Evolutionary conservation across 2,888 invertebrate species (phyloP).

Genomic region (Sussaba pulchella): DNA sequence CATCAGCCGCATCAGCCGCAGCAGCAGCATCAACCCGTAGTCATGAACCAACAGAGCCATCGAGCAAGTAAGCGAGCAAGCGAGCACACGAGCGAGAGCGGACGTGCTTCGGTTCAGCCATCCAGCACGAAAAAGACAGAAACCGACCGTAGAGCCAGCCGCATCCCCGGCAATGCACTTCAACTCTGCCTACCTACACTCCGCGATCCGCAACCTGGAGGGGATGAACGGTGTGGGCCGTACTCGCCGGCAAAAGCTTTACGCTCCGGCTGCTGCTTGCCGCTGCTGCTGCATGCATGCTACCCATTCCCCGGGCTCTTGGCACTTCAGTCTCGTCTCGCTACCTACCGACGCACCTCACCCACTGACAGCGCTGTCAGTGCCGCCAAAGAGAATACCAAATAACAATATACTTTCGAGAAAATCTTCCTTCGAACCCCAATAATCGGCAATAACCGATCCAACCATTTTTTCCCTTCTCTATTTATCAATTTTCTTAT

Average conservation of each 20-base stretch:
- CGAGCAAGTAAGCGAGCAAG: constrained; percentile 35
- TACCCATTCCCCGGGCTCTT: constrained; percentile 70
- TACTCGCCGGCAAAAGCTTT: constrained; percentile 44
- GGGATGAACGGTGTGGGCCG: constrained; percentile 77
- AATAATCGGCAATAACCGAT: not conserved
- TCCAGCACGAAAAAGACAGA: too few species aligned
- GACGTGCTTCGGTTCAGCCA: too few species aligned
- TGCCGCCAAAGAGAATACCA: constrained; percentile 8
- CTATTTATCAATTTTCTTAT: too few species aligned
- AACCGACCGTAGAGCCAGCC: constrained; percentile 50
- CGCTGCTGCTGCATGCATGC: constrained; percentile 67
- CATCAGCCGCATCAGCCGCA: constrained; percentile 52
- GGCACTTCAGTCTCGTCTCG: constrained; percentile 76
- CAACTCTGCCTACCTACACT: constrained; percentile 47
- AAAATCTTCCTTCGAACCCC: too few species aligned
- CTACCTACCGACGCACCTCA: constrained; percentile 71
- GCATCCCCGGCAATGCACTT: constrained; percentile 40
- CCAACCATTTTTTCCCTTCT: too few species aligned
- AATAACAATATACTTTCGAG: not conserved
- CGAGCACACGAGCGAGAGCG: constrained; percentile 21
- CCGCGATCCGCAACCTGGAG: constrained; percentile 11
- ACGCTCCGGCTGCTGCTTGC: constrained; percentile 50
- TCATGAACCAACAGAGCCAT: constrained; percentile 43
- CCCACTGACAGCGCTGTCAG: constrained; percentile 65
- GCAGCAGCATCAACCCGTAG: constrained; percentile 57